Evolutionary conservation across 2,888 invertebrate species (phyloP), one percentile per base, ranked within the genome.

Genomic region (Drosophila paramelanica): DNA sequence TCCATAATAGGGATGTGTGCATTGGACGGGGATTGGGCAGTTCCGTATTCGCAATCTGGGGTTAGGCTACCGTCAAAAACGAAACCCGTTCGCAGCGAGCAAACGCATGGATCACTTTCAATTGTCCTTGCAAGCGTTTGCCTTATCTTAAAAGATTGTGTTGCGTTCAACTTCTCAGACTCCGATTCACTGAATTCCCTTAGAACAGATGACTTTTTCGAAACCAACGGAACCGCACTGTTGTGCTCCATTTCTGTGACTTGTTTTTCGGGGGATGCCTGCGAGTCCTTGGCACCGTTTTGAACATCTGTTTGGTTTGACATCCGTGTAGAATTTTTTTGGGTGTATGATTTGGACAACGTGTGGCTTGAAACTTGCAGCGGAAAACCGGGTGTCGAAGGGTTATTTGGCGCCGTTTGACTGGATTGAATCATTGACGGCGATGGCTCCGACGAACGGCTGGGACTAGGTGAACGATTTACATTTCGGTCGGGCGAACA

Each of bases 361-460:
- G 13, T 7, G 0, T 14, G 6, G 14, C 10, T 25, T 0, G 5
- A 10, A 17, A 11, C 5, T 10, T 33, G 10, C 2, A 0, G 33
- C 6, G 8, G 2, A 1, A 5, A 31, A 10, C 1, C 14, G 25
- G n/a, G 3, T 11, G n/a, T 6, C 3, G 3, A 13, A 8, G 14
- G n/a, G 8, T 23, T 33, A 4, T 33, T 25, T 0, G 55, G 3
- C 5, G 17, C 20, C 5, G 11, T 43, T 56, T 45, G 43, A 4
- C 43, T 36, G 5, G 25, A 43, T 43, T 59, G 58, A n/a, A 13
- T 20, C 1, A 53, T 53, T 25, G 41, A 13, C 3, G 11, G 14
- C 0, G 27, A 14, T 13, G 39, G 51, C 5, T 7, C 17, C 20
- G 42, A 17, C 20, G 42, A 17, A 10, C 20, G 17, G 10, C 4